Evolutionary conservation across 2,888 invertebrate genomes (phyloP), one percentile per base, ranked within the genome.

Genomic region (Nomada fucata): DNA sequence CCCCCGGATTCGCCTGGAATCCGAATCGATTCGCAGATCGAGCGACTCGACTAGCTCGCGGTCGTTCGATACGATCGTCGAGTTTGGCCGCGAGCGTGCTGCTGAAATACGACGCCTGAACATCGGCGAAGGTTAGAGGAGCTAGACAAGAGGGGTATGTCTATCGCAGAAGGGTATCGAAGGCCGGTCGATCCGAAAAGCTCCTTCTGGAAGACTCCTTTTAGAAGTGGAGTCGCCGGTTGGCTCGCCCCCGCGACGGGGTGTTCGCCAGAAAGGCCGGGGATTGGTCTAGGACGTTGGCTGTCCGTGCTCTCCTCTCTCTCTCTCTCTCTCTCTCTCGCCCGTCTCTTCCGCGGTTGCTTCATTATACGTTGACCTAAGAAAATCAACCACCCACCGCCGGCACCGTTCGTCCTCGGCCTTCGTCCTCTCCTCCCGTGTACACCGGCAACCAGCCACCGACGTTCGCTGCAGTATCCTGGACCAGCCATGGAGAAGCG

Each of bases 281-380:
- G 90, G 92, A 92, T 93, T 93, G 92, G 92, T 91, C 91, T 91
- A 90, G 91, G 91, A 89, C 89, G 85, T 84, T 86, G 79, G 83
- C 86, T 90, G 89, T 90, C 90, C 91, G 90, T 82, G 81, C 83
- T 85, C 83, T 80, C 79, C 71, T 65, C 79, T 81, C 74, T 68
- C 79, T 44, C 63, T 76, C 76, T 71, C 71, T 65, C 79, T 81
- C 74, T 68, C 79, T 44, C 63, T 76, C 76, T 71, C 83, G 74
- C 79, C 80, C 82, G 76, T 81, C 88, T 79, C 79, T 79, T 78
- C 74, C 76, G 70, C 83, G 76, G 85, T 83, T 88, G 91, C 93
- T 92, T 93, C 91, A 93, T 93, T 93, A 93, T 93, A 93, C 93
- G 92, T 92, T 93, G 93, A 93, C 93, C 93, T 93, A 93, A 93